Evolutionary conservation across 2,113 vertebrate species (phyloP).

Genomic region (Hippocampus abdominalis): DNA sequence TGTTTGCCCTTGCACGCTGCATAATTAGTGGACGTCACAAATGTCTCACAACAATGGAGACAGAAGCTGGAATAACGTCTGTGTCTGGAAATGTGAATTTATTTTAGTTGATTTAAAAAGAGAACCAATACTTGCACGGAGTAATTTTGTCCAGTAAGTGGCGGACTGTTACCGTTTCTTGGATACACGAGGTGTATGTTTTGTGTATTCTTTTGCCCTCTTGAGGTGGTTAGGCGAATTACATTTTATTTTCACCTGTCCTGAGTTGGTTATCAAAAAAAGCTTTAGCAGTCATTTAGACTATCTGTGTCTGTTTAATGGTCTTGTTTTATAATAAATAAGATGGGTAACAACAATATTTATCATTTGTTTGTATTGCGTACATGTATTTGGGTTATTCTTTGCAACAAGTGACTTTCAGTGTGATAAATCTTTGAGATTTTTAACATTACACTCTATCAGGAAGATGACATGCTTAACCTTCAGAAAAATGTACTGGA

Average conservation of each 20-base stretch:
- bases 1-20: slow-evolving; percentile 9
- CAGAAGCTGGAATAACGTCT: not conserved
- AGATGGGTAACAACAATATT: no score
- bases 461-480: no score
- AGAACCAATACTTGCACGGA: not conserved
- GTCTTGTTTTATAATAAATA: no score
- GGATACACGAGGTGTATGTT: not conserved
- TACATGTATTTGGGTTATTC: no score
- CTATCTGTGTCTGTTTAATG: no score
- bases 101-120: not conserved
- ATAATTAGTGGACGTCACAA: not conserved
- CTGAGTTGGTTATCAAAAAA: no score
- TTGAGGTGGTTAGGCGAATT: slow-evolving; percentile 1
- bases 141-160: slow-evolving; percentile 33
- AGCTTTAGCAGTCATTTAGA: no score
- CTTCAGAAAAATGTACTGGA: no score
- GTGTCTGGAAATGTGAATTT: not conserved
- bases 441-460: no score
- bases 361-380: no score
- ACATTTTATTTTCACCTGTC: not conserved
- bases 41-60: not conserved
- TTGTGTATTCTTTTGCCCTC: not conserved
- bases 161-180: slow-evolving; percentile 31
- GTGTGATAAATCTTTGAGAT: no score
- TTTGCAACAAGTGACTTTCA: no score